Conservation (phyloP, 2,113 vertebrate genomes). For the Gulo gulo region DNA sequence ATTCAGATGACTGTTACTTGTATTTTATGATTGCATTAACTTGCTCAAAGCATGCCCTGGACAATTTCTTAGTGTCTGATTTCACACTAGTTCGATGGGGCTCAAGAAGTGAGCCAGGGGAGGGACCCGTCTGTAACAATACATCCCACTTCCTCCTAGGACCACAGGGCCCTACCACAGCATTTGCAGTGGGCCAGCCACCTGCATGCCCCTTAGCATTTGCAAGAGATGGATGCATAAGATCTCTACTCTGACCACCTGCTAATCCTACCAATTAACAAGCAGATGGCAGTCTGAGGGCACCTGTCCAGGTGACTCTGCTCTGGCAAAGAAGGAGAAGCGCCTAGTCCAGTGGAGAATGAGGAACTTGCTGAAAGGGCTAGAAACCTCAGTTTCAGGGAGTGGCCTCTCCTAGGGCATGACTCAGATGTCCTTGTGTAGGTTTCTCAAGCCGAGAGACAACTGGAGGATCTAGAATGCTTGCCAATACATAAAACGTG, state of each 20-base stretch:
- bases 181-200: not conserved
- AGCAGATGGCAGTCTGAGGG: not conserved
- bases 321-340: not conserved
- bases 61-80: conserved; percentile 54
- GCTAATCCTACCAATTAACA: not conserved
- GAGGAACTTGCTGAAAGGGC: not conserved
- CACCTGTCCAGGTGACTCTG: not conserved
- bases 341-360: not conserved
- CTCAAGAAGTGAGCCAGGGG: not conserved
- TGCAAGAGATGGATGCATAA: not conserved
- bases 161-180: not conserved
- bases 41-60: conserved; percentile 59
- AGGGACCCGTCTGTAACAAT: fast-evolving
- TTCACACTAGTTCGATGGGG: not conserved
- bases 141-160: not conserved
- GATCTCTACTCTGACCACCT: not conserved
- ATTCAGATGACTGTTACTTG: conserved; percentile 24
- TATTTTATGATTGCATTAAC: conserved; percentile 50
- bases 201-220: not conserved
- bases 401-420: not conserved
- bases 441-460: not conserved
- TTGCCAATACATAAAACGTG: not conserved
- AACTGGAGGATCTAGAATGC: not conserved
- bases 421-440: not conserved
- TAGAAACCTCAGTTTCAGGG: not conserved